A percentile compares a stretch with the other conserved stretches of the same genome.
Evolutionary conservation across 2,113 vertebrate species (phyloP).

Genomic region (Entomyzon cyanotis): DNA sequence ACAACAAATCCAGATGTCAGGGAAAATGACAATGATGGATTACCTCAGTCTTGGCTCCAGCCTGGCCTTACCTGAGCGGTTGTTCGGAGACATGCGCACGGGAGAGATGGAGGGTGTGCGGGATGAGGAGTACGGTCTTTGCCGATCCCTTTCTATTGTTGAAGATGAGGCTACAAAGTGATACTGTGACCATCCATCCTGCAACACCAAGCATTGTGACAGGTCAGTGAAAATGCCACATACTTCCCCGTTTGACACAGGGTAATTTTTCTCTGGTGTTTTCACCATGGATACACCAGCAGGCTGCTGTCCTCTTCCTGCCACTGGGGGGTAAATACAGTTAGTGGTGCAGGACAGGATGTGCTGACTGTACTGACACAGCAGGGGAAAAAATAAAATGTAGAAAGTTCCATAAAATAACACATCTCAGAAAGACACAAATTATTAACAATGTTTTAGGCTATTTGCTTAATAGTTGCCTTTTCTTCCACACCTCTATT

Average conservation of each 20-base stretch:
- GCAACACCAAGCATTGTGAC: not conserved
- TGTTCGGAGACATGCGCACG: slow-evolving; percentile 95
- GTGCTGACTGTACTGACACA: not conserved
- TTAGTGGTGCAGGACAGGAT: rapidly evolving
- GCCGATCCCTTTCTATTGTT: slow-evolving; percentile 96
- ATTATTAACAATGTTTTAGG: not conserved
- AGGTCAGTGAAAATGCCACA: not conserved
- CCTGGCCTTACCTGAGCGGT: slow-evolving; percentile 88
- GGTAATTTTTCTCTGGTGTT: not conserved
- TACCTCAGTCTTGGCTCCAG: too few relatives aligned
- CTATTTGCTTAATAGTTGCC: not conserved
- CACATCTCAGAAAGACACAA: not conserved
- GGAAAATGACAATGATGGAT: not conserved
- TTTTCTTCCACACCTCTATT: not conserved
- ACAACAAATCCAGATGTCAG: not conserved
- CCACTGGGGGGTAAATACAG: not conserved
- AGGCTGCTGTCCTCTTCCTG: not conserved
- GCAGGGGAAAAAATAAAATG: not conserved
- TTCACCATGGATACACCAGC: rapidly evolving
- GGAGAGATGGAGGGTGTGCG: slow-evolving; percentile 97
- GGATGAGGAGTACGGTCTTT: slow-evolving; percentile 96
- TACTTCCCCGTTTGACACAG: rapidly evolving
- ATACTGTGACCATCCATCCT: slow-evolving; percentile 99
- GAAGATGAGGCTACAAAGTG: slow-evolving; percentile 98
- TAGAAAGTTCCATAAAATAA: not conserved